Evolutionary conservation across 2,113 vertebrate species (phyloP).

Genomic region (Cairina moschata): DNA sequence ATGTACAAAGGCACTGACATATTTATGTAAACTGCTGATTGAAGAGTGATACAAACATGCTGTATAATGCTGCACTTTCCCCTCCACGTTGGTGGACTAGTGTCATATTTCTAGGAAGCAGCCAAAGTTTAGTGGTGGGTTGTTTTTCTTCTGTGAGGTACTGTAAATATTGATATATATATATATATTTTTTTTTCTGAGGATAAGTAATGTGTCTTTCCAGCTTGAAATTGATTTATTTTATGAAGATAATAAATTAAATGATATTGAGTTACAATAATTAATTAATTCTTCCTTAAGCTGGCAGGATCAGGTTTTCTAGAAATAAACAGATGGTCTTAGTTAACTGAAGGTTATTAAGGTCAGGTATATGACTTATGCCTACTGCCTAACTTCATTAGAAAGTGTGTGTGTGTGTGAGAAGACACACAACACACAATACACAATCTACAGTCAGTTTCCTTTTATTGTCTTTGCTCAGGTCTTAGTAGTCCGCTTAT

Average conservation of each 20-base stretch:
- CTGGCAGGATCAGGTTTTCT: background rate
- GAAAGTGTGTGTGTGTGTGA: background rate
- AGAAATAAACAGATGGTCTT: background rate
- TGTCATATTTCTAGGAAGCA: background rate
- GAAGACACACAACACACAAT: background rate
- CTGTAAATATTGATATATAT: background rate
- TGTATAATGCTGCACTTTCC: background rate
- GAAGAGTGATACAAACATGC: background rate
- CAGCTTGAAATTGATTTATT: background rate
- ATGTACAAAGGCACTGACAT: background rate
- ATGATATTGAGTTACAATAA: background rate
- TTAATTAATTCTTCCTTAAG: background rate
- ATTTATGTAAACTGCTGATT: background rate
- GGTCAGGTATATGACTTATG: background rate
- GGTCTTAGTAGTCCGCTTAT: background rate
- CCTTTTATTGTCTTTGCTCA: background rate
- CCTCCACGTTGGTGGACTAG: background rate
- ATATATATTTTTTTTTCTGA: background rate
- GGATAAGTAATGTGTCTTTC: background rate
- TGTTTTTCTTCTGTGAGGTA: background rate
- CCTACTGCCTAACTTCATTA: background rate
- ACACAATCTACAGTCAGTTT: background rate
- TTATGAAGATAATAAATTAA: background rate
- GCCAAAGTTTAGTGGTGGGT: background rate
- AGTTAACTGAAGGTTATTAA: slow-evolving; percentile 10